Conservation (phyloP, 1,140 invertebrate species). For the Lucilia sericata region DNA sequence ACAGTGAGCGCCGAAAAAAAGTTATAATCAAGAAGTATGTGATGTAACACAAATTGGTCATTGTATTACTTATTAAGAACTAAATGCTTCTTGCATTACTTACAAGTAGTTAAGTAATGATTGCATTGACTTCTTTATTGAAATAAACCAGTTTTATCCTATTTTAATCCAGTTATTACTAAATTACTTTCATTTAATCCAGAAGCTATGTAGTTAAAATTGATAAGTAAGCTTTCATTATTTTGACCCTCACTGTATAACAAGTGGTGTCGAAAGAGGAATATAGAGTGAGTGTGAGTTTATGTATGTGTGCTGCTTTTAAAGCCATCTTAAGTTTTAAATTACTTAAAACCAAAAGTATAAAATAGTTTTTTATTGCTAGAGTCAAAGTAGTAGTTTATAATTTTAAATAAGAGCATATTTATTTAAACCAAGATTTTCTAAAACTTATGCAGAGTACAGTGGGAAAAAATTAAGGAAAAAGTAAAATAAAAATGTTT, state of each 20-base stretch:
- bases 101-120: too few relatives aligned
- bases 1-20: background rate
- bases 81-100: too few relatives aligned
- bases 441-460: background rate
- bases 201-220: too few relatives aligned
- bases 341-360: conserved; percentile 1
- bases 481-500: too few relatives aligned
- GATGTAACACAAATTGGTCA: too few relatives aligned
- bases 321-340: background rate
- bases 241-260: background rate
- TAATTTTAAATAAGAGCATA: background rate
- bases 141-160: too few relatives aligned
- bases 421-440: background rate
- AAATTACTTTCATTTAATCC: too few relatives aligned
- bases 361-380: background rate
- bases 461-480: background rate
- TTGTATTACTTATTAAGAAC: too few relatives aligned
- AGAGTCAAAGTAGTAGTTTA: background rate
- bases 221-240: too few relatives aligned
- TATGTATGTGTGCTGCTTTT: background rate
- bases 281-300: background rate
- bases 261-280: background rate
- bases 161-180: too few relatives aligned
- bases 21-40: background rate
- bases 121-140: too few relatives aligned